Base-by-base conservation (phyloP, 2,113 vertebrate genomes). In the Myotis brandtii region DNA sequence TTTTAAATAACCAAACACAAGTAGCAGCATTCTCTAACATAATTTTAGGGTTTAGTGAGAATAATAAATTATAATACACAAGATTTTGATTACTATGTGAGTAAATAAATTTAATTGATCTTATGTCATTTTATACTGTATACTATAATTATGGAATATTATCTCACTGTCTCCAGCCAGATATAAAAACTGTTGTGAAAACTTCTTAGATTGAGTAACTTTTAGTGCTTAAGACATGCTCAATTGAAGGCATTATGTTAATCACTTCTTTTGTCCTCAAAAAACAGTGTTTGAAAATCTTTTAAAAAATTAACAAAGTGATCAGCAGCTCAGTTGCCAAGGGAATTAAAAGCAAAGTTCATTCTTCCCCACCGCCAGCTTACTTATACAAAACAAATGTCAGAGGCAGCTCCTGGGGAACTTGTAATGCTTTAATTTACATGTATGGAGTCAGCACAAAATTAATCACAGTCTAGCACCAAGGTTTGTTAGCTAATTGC, bases 361-460 rank as follows among this genome's bases (percentile, higher is more conserved):
- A 96, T 80, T 79, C 34, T 70, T 95, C 82, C 52, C 70, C 62
- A 17, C 20, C 54, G 73, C 75, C 48, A 94, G 64, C 70, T 86
- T 95, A 46, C 94, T 98, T 97, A 93, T 89, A 96, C 91, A 98
- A 97, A 91, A 91, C 54, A 97, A 89, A 97, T 97, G 95, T 96
- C 97, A 98, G 95, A 95, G 96, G 18, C 62, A 96, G 95, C 96
- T 95, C 54, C 13, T 70, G n/a, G 48, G 50, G 46, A 86, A 97
- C 94, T 86, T 96, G 97, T 93, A 98, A 98, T 97, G 69, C 73
- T 91, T 98, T 98, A 84, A 98, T 98, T 98, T 98, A 96, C 96
- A 91, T 97, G 82, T 23, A 96, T 89, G 90, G 81, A 97, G 97
- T 98, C 97, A 97, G 96, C 93, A 94, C 92, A 97, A 96, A 98